Percentiles rank a stretch among this genome's conserved stretches.
phyloP scores from a whole-genome alignment of 1,140 invertebrate genomes.

The Berghia stephanieae region DNA sequence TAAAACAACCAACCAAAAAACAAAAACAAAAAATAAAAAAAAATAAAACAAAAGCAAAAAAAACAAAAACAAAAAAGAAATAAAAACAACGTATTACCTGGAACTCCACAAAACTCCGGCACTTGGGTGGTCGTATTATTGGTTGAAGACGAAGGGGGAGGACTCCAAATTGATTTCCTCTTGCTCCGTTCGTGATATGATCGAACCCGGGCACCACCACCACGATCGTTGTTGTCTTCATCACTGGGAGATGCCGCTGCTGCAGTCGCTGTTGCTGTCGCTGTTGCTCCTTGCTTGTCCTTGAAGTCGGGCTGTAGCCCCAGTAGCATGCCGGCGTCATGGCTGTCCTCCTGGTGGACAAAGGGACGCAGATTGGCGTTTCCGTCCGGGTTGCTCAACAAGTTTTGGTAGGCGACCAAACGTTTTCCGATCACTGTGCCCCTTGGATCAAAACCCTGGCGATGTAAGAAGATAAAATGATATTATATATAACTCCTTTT shows the following conservation, averaged over 20 bases:
- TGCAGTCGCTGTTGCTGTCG: neutral
- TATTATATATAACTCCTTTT: neutral
- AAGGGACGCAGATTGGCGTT: constrained; percentile 80
- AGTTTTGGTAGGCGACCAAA: constrained; percentile 83
- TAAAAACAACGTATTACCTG: neutral
- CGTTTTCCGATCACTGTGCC: constrained; percentile 82
- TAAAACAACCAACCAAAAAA: too few relatives aligned
- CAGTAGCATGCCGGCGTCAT: too few relatives aligned
- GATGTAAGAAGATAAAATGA: constrained; percentile 35
- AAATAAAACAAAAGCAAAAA: neutral
- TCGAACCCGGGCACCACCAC: neutral
- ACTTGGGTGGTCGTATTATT: neutral
- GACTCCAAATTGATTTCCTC: neutral
- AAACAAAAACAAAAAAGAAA: neutral
- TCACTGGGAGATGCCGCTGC: neutral
- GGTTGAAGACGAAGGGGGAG: neutral
- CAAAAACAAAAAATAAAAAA: neutral
- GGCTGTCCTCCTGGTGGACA: too few relatives aligned
- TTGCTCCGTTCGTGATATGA: neutral
- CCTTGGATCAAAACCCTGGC: constrained; percentile 87
- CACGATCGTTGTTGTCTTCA: too few relatives aligned
- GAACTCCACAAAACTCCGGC: constrained; percentile 4
- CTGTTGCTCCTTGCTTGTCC: neutral
- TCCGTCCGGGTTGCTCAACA: constrained; percentile 78
- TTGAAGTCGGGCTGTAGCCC: neutral